Conservation (phyloP, 1,140 invertebrate genomes). For the Tribolium castaneum region DNA sequence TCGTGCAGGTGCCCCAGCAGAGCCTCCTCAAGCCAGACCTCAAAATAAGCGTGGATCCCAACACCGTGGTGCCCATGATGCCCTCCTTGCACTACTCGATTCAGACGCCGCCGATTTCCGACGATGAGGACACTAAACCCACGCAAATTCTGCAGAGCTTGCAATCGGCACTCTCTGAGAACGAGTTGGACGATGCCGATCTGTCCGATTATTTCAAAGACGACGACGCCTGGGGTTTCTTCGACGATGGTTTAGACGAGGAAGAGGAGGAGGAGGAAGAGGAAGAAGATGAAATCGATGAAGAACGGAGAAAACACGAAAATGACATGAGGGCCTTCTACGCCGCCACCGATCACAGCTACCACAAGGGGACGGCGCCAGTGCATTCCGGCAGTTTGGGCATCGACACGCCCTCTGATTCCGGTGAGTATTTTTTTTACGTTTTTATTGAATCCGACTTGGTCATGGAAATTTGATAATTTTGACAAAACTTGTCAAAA, state of each 20-base stretch:
- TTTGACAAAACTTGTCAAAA: no score
- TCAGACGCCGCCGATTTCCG: slow-evolving; percentile 63
- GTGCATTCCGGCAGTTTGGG: slow-evolving; percentile 72
- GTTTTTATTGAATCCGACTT: no score
- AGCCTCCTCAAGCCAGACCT: slow-evolving; percentile 39
- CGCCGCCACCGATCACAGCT: slow-evolving; percentile 74
- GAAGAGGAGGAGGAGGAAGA: slow-evolving; percentile 57
- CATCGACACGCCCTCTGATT: slow-evolving; percentile 86
- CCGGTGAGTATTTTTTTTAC: slow-evolving; percentile 73
- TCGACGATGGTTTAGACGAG: slow-evolving; percentile 56
- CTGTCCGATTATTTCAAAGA: slow-evolving; percentile 53
- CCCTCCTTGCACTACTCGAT: slow-evolving; percentile 58
- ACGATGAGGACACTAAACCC: slow-evolving; percentile 56
- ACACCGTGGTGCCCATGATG: slow-evolving; percentile 48
- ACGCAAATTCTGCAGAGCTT: slow-evolving; percentile 52
- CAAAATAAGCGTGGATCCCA: slow-evolving; percentile 52
- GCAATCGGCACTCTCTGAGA: slow-evolving; percentile 54
- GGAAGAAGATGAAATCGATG: slow-evolving; percentile 46
- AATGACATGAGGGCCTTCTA: slow-evolving; percentile 52
- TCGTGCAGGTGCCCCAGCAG: slow-evolving; percentile 39
- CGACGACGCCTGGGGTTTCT: slow-evolving; percentile 59
- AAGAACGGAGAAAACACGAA: slow-evolving; percentile 42
- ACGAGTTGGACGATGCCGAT: slow-evolving; percentile 54
- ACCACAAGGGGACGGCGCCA: slow-evolving; percentile 69
- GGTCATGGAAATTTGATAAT: no score